Base-by-base conservation (phyloP, 1,140 invertebrate genomes). In the Thaumetopoea pityocampa region DNA sequence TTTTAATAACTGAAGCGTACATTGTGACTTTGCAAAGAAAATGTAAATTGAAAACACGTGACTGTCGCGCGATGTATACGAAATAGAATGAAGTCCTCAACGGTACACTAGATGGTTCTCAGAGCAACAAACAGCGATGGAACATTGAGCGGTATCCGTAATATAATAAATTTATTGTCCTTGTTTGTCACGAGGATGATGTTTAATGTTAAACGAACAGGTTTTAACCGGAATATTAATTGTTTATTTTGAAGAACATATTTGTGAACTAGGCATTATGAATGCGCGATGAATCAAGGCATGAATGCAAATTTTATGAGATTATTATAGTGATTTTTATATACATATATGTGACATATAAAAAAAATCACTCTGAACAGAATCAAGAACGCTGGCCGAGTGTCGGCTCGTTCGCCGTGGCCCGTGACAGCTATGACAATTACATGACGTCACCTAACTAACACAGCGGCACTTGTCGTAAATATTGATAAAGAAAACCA, bases 361-460 rank as follows among this genome's bases (percentile, higher is more conserved):
- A 40, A 29, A 38, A 11, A 5, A 29, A 43, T 38, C 47, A 56
- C 41, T 34, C 27, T 41, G 22, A 54, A 47, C 37, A 36, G 43
- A 60, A 38, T 51, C 34, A 56, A 59, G 51, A 60, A 51, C 52
- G 50, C 51, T 61, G 65, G 65, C 65, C 63, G 57, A 72, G 59
- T 66, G 62, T 51, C 42, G n/a, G 47, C 62, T 71, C 57, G 78
- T 76, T 77, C 73, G 60, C 78, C 74, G 53, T 77, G 72, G 72
- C 68, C 78, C 74, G 53, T 77, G 72, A 74, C 68, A 70, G 67
- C 66, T 63, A 66, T 77, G 78, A 76, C 78, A 82, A 82, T 78
- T 65, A 57, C 50, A 56, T 82, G 76, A 83, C 78, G 78, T 83
- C 78, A 83, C 29, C 45, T 27, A 33, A 49, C 54, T 47, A 48